These are phyloP conservation scores for Tadarida brasiliensis DNA, from an alignment of 2,797 vertebrate species.

Conservation along the genomic window DNA sequence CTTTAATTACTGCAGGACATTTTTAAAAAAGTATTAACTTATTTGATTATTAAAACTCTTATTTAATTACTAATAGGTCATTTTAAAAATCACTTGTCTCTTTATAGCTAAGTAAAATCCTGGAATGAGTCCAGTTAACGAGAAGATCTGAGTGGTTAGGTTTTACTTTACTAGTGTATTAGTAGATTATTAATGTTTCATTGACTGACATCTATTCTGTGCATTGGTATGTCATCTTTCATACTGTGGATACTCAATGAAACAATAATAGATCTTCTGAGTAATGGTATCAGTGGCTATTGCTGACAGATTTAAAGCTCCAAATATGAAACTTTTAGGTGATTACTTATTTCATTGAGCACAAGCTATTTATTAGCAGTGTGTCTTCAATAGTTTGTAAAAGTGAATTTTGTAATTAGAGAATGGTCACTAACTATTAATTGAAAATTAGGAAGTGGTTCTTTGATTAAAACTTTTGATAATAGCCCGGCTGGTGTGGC, in stretches of 20 bases:
- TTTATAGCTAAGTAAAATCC: neutral
- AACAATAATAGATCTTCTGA: neutral
- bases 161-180: constrained; percentile 28
- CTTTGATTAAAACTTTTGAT: neutral
- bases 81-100: neutral
- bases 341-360: neutral
- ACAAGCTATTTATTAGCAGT: neutral
- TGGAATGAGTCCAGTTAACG: neutral
- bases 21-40: neutral
- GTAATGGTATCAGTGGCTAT: neutral
- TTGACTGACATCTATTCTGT: neutral
- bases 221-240: constrained; percentile 9
- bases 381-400: constrained; percentile 17
- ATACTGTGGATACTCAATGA: neutral
- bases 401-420: constrained; percentile 32
- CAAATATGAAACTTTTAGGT: constrained; percentile 17
- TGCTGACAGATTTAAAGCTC: constrained; percentile 24
- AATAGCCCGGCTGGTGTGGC: neutral
- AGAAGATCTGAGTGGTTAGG: neutral
- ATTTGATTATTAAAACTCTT: constrained; percentile 30
- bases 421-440: neutral
- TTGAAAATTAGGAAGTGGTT: neutral
- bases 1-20: neutral
- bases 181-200: neutral
- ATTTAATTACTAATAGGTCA: constrained; percentile 1